Base-by-base conservation (phyloP, 92 coral and sea anemone species). In the Porites divaricata region DNA sequence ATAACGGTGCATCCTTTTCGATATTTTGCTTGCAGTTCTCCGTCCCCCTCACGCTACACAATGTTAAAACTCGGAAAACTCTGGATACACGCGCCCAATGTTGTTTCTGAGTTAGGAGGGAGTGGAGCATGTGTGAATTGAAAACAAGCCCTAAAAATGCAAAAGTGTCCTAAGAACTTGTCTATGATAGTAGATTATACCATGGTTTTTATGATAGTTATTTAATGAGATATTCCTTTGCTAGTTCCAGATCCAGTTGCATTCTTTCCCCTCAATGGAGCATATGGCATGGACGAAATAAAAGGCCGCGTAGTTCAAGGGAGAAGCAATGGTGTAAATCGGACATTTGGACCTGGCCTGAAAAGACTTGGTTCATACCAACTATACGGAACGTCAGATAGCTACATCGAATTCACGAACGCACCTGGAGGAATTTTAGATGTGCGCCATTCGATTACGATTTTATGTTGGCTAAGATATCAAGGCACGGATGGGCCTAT, bases 351-450 rank as follows among this genome's bases (percentile, higher is more conserved):
- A 65, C 50, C 74, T 14, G 80, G 35, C 6, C 89, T 86, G 10
- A 77, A 65, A 41, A 58, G 23, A 13, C 75, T 76, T 17, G 86
- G 88, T 22, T 58, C 89, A 6, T 80, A 86, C 63, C 86, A 84
- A 41, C 80, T 89, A 45, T 1, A 1, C 24, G 92, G 92, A 28
- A 20, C 58, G 0, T 50, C 54, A 22, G 56, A 67, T 61, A 89
- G 89, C 64, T 89, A 89, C 79, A 89, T 89, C 11, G 77, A 89
- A 59, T 84, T 89, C 41, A 81, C 85, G 16, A 89, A 89, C 28
- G 68, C 59, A 19, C 67, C 14, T 10, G 70, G 76, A 9, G 65
- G 65, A 61, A 20, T 20, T 2, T 57, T 89, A 72, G 92, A 89
- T 26, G 70, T 52, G 11, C 68, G 45, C 5, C 65, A 81, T 16